Evolutionary conservation across 2,797 vertebrate species (phyloP).

Genomic region (Cryptoblepharus egeriae): DNA sequence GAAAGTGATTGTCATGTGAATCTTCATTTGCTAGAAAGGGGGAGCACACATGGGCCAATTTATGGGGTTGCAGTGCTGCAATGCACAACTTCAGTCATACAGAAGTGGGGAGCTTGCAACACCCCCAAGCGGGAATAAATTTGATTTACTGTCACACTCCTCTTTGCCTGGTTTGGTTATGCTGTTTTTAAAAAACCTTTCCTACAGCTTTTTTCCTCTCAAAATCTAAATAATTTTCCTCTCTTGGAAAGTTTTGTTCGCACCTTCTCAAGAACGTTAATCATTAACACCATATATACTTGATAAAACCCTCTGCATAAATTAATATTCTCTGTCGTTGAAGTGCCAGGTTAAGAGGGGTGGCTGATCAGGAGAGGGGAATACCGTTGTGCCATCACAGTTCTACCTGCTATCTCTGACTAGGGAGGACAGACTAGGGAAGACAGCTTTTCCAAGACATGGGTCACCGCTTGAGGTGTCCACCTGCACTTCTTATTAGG

Average conservation of each 20-base stretch:
- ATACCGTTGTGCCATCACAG: not conserved
- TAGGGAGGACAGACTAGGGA: no score
- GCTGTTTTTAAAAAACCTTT: not conserved
- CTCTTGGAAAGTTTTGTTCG: not conserved
- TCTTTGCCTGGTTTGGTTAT: not conserved
- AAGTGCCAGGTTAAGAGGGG: not conserved
- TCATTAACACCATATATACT: slow-evolving; percentile 6
- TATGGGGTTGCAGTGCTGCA: no score
- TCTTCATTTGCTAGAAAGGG: no score
- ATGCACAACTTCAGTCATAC: no score
- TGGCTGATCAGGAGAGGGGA: not conserved
- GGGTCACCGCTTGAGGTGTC: not conserved
- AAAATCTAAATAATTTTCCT: not conserved
- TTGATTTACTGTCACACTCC: not conserved
- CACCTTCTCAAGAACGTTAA: not conserved
- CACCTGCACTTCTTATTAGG: not conserved
- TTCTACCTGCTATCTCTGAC: not conserved
- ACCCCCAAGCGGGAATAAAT: not conserved
- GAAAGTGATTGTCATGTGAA: no score
- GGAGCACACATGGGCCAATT: no score
- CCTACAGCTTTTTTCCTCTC: not conserved
- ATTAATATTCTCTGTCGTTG: slow-evolving; percentile 16
- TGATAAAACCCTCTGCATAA: slow-evolving; percentile 24
- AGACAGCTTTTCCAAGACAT: no score
- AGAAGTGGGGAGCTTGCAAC: no score